phyloP scores from a whole-genome alignment of 2,797 vertebrate genomes.

The Notolepis coatsorum region DNA sequence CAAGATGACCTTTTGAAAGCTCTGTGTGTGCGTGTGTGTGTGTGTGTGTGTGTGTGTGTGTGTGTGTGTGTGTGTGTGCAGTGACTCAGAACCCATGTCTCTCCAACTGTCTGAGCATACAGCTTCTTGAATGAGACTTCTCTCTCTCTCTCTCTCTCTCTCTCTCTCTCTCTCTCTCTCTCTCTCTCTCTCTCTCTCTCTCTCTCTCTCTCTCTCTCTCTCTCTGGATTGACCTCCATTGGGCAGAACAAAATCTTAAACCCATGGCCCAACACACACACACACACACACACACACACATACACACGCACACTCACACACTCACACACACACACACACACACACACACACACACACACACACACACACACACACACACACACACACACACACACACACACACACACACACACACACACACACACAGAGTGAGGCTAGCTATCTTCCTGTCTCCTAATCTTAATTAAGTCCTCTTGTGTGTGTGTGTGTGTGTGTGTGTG shows the following conservation, averaged over 20 bases:
- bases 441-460: slow-evolving; percentile 40
- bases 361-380: background rate
- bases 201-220: background rate
- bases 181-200: background rate
- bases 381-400: too few species aligned
- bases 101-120: background rate
- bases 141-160: background rate
- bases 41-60: background rate
- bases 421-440: slow-evolving; percentile 8
- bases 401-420: too few species aligned
- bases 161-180: background rate
- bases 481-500: background rate
- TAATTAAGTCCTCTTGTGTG: slow-evolving; percentile 40
- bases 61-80: background rate
- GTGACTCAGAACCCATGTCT: background rate
- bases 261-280: background rate
- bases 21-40: background rate
- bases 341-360: background rate
- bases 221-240: background rate
- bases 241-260: background rate
- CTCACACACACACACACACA: slow-evolving; percentile 3
- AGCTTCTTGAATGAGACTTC: slow-evolving; percentile 2
- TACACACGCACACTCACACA: background rate
- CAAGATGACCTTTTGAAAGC: slow-evolving; percentile 33
- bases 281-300: background rate